Base-by-base conservation (phyloP, 2,113 vertebrate genomes). In the Odocoileus virginianus region DNA sequence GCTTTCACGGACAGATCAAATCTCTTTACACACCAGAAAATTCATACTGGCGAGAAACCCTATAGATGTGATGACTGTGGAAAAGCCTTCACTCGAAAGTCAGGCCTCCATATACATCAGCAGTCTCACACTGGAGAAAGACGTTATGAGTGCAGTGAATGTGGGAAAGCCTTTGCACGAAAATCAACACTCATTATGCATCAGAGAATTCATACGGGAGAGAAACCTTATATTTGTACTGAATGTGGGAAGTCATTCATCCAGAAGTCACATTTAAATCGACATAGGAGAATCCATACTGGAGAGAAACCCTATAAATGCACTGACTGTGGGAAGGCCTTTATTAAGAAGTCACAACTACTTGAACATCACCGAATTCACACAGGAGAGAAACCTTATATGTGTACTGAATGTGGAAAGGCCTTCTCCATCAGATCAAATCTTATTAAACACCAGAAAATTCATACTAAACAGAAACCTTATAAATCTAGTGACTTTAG, bases 301-400 rank as follows among this genome's bases (percentile, higher is more conserved):
- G 97, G 98, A 81, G 98, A 98, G 89, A 98, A 98, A n/a, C 98
- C 98, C 23, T 98, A 97, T 89, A 67, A 91, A 30, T 98, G 98
- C 57, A 52, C 28, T 17, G 95, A 97, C 61, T 98, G 98, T 95
- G 98, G 97, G 15, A 98, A 97, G 47, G 87, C 93, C n/a, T 98
- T 97, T 87, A 95, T 95, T 79, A 96, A 98, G 52, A 98, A 97
- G 36, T 98, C 96, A 76, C 95, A 98, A 4, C 97, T 98, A 45
- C 96, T 96, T 28, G 90, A 97, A 28, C 98, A 98, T 71, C 92
- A 97, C 43, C 96, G 92, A 91, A 97, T 93, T 93, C 98, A 98
- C 83, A 97, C 97, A 19, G 97, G 98, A 84, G 98, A 98, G 81
- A 98, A 98, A 74, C 98, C 97, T 15, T 90, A 94, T 33, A 33